Evolutionary conservation across 2,888 invertebrate genomes (phyloP).

Genomic region (Eulithis testata): DNA sequence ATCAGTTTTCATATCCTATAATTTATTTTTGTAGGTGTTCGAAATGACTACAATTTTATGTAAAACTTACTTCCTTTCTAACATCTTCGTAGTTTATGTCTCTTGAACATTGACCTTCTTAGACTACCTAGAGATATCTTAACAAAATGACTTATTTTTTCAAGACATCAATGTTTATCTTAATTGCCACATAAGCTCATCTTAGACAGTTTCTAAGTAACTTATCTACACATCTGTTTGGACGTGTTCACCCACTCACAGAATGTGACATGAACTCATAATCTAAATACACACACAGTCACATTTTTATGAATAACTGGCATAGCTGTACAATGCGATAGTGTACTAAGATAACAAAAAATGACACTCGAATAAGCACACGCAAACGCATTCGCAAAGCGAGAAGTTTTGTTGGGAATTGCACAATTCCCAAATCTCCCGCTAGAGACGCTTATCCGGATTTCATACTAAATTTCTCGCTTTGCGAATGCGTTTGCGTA

Average conservation of each 20-base stretch:
- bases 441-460: no score
- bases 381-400: no score
- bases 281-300: constrained; percentile 12
- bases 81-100: no score
- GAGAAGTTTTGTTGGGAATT: no score
- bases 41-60: background rate
- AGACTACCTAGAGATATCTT: constrained; percentile 17
- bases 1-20: no score
- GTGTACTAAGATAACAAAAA: no score
- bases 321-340: constrained; percentile 15
- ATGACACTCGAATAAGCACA: no score
- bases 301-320: constrained; percentile 36
- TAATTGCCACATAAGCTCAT: constrained; percentile 60
- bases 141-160: constrained; percentile 36
- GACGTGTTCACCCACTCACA: constrained; percentile 54
- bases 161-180: constrained; percentile 46
- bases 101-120: background rate
- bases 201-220: constrained; percentile 63
- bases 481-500: no score
- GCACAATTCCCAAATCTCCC: no score
- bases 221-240: constrained; percentile 59
- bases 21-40: no score
- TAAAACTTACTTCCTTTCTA: no score
- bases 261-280: constrained; percentile 35
- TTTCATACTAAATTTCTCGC: no score